These are phyloP conservation scores for Fratercula arctica DNA, from an alignment of 2,797 vertebrate genomes.

Conservation along the genomic window DNA sequence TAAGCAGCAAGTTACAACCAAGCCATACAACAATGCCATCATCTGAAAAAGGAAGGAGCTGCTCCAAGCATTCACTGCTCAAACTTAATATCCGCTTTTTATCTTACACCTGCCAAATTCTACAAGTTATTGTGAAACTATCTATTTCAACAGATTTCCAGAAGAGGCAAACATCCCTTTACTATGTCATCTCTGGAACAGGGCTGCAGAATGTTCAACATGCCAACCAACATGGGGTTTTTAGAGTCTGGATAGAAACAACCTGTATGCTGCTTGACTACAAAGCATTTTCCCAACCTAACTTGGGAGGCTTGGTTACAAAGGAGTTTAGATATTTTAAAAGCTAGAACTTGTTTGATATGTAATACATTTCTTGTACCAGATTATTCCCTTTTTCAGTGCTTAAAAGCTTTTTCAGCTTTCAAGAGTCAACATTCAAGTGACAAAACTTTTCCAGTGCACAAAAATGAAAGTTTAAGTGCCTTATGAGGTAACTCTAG, in stretches of 20 bases:
- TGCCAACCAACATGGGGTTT: accelerated
- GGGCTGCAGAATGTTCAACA: too few relatives aligned
- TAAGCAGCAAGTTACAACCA: background rate
- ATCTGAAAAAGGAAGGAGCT: background rate
- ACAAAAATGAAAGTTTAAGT: background rate
- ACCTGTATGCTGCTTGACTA: background rate
- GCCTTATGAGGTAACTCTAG: background rate
- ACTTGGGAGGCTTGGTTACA: background rate
- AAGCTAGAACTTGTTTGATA: background rate
- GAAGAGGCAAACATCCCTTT: background rate
- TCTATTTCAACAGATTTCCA: background rate
- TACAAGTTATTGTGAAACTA: background rate
- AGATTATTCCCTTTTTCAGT: background rate
- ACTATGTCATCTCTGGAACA: accelerated
- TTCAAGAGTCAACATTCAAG: background rate
- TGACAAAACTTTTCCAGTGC: background rate
- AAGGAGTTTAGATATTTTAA: background rate
- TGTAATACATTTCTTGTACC: background rate
- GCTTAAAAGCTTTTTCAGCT: background rate
- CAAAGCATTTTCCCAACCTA: accelerated
- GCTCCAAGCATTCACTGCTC: background rate
- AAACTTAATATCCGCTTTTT: background rate
- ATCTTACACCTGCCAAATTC: background rate
- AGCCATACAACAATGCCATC: background rate
- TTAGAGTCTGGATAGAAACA: background rate